Evolutionary conservation across 2,888 invertebrate genomes (phyloP).

Genomic region (Pilophorus perplexus): DNA sequence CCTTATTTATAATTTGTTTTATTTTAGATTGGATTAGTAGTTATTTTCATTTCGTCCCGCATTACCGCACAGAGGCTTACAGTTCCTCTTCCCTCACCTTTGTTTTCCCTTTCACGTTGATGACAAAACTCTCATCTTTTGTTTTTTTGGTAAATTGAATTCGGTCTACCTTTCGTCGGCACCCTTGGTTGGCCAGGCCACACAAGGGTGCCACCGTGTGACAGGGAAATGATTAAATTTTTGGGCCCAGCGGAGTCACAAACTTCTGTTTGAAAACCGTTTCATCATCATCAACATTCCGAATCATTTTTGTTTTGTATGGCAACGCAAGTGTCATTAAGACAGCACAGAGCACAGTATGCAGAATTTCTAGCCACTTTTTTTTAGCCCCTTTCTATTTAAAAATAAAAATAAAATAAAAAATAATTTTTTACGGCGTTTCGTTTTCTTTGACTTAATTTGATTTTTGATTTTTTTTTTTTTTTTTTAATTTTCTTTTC

Average conservation of each 20-base stretch:
- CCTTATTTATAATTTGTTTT: neutral
- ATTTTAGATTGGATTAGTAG: slow-evolving; percentile 4
- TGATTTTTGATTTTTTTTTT: neutral
- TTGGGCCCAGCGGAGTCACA: no score
- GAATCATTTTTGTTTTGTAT: neutral
- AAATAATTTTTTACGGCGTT: no score
- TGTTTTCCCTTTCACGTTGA: neutral
- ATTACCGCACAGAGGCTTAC: slow-evolving; percentile 14
- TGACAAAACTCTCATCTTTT: no score
- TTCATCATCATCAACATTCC: neutral
- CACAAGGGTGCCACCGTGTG: slow-evolving; percentile 31
- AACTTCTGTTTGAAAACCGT: no score
- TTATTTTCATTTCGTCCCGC: slow-evolving; percentile 20
- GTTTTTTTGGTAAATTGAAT: no score
- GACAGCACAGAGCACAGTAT: slow-evolving; percentile 35
- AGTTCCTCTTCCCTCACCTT: neutral
- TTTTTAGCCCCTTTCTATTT: no score
- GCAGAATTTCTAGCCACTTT: slow-evolving; percentile 36
- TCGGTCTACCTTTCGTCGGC: neutral
- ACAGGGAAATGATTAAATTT: slow-evolving; percentile 41
- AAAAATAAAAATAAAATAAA: no score
- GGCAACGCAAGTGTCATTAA: slow-evolving; percentile 33
- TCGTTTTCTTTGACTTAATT: no score
- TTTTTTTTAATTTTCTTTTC: neutral
- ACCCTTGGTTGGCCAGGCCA: no score